Evolutionary conservation across 2,797 vertebrate genomes (phyloP).

Genomic region (Anas bernieri): DNA sequence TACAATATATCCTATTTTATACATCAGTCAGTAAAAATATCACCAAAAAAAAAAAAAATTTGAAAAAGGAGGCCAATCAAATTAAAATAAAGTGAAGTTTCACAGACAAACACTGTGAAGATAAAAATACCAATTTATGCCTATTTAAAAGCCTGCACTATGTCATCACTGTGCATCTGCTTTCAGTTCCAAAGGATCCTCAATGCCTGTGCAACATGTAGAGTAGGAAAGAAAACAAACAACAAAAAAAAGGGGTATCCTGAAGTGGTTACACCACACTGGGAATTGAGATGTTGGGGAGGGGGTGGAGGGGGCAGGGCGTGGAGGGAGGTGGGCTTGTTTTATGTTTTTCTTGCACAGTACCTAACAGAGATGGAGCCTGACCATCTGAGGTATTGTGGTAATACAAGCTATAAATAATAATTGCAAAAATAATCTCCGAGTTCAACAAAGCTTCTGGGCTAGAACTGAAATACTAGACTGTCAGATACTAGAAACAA

Average conservation of each 20-base stretch:
- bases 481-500: slow-evolving; percentile 47
- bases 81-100: slow-evolving; percentile 31
- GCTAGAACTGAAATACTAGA: slow-evolving; percentile 46
- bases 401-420: slow-evolving; percentile 16
- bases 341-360: background rate
- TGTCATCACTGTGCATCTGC: background rate
- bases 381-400: background rate
- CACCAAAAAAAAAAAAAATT: background rate
- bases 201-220: background rate
- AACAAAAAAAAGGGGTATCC: background rate
- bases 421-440: slow-evolving; percentile 30
- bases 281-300: rapidly evolving
- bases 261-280: background rate
- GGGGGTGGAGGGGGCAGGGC: too few species aligned
- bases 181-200: background rate
- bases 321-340: background rate
- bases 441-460: slow-evolving; percentile 56
- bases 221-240: background rate
- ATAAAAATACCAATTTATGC: background rate
- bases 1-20: slow-evolving; percentile 45
- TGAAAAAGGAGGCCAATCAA: slow-evolving; percentile 46
- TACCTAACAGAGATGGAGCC: background rate
- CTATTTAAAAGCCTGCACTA: background rate
- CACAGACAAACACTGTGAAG: background rate
- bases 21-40: slow-evolving; percentile 4